phyloP scores from a whole-genome alignment of 2,888 invertebrate genomes.

The Adelphocoris suturalis region DNA sequence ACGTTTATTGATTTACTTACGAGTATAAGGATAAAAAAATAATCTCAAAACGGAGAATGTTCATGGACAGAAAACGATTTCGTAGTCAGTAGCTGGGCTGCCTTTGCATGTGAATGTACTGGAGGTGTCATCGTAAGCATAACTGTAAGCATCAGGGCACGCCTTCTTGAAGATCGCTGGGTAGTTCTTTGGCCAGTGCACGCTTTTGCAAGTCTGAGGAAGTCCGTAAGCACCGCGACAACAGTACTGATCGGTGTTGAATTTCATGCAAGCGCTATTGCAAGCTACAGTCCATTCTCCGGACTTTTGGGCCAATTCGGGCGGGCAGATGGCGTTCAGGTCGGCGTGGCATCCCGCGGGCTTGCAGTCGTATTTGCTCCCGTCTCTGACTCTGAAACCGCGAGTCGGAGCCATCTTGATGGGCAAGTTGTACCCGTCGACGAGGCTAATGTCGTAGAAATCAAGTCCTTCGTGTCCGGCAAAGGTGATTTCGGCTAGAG shows the following conservation, averaged over 20 bases:
- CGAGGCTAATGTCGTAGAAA: constrained; percentile 80
- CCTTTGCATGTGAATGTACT: constrained; percentile 62
- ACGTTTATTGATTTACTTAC: too few relatives aligned
- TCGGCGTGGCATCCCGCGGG: constrained; percentile 75
- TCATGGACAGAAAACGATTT: constrained; percentile 62
- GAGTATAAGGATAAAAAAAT: too few relatives aligned
- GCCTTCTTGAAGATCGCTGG: constrained; percentile 79
- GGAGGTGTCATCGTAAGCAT: constrained; percentile 81
- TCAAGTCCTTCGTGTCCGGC: constrained; percentile 78
- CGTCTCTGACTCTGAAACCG: constrained; percentile 76
- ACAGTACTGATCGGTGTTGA: constrained; percentile 80
- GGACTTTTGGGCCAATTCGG: constrained; percentile 77
- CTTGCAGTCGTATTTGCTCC: constrained; percentile 78
- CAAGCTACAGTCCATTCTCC: constrained; percentile 78
- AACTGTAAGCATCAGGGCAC: constrained; percentile 81
- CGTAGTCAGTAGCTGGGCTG: constrained; percentile 48
- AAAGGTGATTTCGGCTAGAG: constrained; percentile 79
- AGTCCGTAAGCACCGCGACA: constrained; percentile 79
- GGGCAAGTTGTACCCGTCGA: constrained; percentile 80
- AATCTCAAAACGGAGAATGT: too few relatives aligned
- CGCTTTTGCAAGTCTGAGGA: constrained; percentile 79
- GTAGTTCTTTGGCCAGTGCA: constrained; percentile 78
- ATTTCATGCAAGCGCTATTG: constrained; percentile 80
- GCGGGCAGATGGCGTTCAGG: constrained; percentile 78
- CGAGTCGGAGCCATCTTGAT: constrained; percentile 72